Percentiles rank a stretch among this genome's conserved stretches.
Evolutionary conservation across 1,140 invertebrate species (phyloP).

Genomic region (Battus philenor): DNA sequence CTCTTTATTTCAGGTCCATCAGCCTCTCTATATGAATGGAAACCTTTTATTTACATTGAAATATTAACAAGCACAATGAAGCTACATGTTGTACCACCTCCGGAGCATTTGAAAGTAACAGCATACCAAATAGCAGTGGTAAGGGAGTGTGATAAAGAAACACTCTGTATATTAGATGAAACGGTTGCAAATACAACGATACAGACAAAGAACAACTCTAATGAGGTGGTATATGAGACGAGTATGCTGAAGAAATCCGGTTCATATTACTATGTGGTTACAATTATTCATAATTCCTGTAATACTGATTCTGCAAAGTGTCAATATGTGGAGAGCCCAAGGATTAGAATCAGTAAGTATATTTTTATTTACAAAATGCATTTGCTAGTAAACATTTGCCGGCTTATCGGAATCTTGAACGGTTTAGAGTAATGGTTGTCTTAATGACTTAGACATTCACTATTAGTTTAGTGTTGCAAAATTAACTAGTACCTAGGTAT

Average conservation of each 20-base stretch:
- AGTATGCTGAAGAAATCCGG: constrained; percentile 41
- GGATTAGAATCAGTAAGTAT: constrained; percentile 51
- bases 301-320: constrained; percentile 22
- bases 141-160: constrained; percentile 32
- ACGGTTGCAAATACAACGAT: constrained; percentile 28
- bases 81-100: constrained; percentile 54
- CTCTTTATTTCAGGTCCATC: constrained; percentile 42
- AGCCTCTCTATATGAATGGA: constrained; percentile 47
- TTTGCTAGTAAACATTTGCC: no score
- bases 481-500: no score
- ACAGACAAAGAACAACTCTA: constrained; percentile 29
- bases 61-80: constrained; percentile 41
- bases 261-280: constrained; percentile 47
- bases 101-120: constrained; percentile 39
- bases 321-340: constrained; percentile 44
- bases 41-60: constrained; percentile 61
- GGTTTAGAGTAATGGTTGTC: no score
- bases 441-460: no score
- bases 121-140: constrained; percentile 48
- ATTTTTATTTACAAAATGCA: no score
- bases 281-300: constrained; percentile 43
- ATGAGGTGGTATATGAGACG: constrained; percentile 50
- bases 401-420: no score
- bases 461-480: no score
- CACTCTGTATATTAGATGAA: constrained; percentile 24